Base-by-base conservation (phyloP, 2,888 invertebrate species). In the Stictocephala bisonia region DNA sequence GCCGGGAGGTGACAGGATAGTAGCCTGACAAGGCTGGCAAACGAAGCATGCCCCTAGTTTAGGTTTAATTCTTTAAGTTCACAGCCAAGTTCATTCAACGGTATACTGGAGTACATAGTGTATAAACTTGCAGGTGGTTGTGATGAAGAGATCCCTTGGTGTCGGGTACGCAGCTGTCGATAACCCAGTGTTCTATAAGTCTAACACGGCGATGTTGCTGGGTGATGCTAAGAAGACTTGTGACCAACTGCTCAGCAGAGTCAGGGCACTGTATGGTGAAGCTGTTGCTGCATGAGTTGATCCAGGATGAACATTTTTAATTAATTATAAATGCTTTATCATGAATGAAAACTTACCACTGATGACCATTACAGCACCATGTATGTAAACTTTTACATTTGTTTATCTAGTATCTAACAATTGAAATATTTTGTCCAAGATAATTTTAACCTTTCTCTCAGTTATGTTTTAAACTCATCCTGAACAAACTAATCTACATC, bases 201-300 rank as follows among this genome's bases (percentile, higher is more conserved):
- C 91, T 18, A 95, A 96, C 86, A 94, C 94, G 0, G 87, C 89
- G 58, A 91, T 96, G 96, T 87, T 96, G 82, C 87, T 96, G 24
- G 95, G 95, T 41, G 95, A 96, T 82, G 95, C 95, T 66, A 96
- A 96, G 88, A 94, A 94, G 84, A 94, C 94, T 6, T 95, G 95
- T 83, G 95, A 95, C 83, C 90, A 91, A 11, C 87, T 96, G 13
- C 87, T 95, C 60, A 86, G 86, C 24, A 90, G 90, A 81, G 89
- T 94, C 66, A 86, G 86, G 79, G 84, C 81, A 75, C 73, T 80
- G 1, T 80, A 71, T 20, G 70, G 70, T 3, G 70, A 71, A 29
- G 70, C 70, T 13, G 58, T 58, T 20, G 70, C 70, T 27, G 70
- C 70, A 29, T 71, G 58, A 29, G 27, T 6, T 64, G 6, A 20